Conservation (phyloP, 2,113 vertebrate genomes). For the Tichodroma muraria region DNA sequence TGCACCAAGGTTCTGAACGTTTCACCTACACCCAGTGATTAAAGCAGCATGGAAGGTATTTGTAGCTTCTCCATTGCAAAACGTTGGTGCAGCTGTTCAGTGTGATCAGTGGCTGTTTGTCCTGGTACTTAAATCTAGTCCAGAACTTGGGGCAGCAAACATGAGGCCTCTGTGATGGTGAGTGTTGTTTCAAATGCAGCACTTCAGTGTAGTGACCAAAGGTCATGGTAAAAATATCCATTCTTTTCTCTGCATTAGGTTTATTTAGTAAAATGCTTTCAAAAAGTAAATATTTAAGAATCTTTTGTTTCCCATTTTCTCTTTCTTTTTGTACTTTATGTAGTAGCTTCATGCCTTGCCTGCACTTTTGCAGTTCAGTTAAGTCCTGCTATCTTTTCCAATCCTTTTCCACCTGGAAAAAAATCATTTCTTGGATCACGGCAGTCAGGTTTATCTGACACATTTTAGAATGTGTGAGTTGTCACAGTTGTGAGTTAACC, state of each 20-base stretch:
- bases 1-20: background rate
- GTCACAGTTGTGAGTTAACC: background rate
- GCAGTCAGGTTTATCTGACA: background rate
- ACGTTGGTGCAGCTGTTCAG: background rate
- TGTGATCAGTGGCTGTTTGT: background rate
- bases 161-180: background rate
- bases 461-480: background rate
- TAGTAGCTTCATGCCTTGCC: background rate
- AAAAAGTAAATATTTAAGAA: background rate
- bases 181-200: background rate
- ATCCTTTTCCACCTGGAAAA: background rate
- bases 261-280: background rate
- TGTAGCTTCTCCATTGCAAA: background rate
- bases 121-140: background rate
- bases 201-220: background rate
- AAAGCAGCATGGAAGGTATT: background rate
- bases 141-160: background rate
- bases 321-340: background rate
- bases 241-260: background rate
- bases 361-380: background rate
- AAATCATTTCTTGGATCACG: background rate
- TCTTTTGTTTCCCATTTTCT: background rate
- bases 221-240: background rate
- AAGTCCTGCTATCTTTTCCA: background rate
- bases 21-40: background rate